Percentiles rank a stretch among this genome's conserved stretches.
Evolutionary conservation across 2,113 vertebrate genomes (phyloP).

Genomic region (Lonchura striata): DNA sequence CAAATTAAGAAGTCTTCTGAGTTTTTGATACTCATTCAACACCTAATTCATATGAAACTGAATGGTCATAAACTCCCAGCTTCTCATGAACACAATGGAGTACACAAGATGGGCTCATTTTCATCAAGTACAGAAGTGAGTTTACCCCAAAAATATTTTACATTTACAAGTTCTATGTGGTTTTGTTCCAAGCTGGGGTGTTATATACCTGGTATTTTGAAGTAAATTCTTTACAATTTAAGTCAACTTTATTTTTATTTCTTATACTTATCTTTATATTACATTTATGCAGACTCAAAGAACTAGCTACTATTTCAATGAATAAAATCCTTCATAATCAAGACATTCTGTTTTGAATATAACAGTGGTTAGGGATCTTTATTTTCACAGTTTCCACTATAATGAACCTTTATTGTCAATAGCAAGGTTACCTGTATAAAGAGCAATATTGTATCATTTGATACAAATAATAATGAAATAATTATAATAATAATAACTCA

Average conservation of each 20-base stretch:
- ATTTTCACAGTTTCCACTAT: constrained; percentile 39
- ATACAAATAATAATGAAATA: neutral
- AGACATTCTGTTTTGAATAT: neutral
- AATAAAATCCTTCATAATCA: constrained; percentile 5
- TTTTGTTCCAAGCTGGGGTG: neutral
- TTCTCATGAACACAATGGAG: neutral
- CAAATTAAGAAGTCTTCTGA: neutral
- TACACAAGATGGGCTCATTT: neutral
- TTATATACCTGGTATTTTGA: neutral
- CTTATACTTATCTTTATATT: neutral
- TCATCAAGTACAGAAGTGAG: neutral
- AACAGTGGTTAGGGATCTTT: neutral
- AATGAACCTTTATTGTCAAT: constrained; percentile 28
- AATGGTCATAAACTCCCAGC: neutral
- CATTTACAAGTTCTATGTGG: neutral
- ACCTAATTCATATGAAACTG: neutral
- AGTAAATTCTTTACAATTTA: neutral
- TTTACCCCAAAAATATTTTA: neutral
- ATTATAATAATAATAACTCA: neutral
- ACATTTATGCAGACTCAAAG: constrained; percentile 10
- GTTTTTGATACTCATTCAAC: neutral
- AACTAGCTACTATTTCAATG: constrained; percentile 1
- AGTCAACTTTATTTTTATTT: neutral
- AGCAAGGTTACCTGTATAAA: constrained; percentile 51
- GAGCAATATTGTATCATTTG: constrained; percentile 38